These are phyloP conservation scores for Montipora foliosa DNA, from an alignment of 64 coral and sea anemone genomes.

Conservation along the genomic window DNA sequence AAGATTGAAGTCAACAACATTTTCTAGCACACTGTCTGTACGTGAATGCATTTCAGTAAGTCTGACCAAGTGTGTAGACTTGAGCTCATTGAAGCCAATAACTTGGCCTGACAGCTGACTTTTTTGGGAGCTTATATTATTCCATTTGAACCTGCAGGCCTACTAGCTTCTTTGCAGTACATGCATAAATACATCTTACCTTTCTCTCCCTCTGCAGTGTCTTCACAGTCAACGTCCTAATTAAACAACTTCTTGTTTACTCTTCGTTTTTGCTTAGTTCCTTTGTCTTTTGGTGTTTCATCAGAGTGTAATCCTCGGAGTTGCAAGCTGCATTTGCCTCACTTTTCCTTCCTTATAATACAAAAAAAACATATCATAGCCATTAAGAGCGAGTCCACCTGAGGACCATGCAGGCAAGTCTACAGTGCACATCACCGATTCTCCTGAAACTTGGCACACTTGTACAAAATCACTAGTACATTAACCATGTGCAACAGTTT, in stretches of 20 bases:
- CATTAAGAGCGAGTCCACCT: neutral
- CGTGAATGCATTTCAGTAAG: no score
- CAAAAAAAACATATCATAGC: no score
- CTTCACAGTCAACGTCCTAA: neutral
- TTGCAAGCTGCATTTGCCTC: conserved; percentile 60
- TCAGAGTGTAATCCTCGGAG: neutral
- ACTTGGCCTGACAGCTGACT: no score
- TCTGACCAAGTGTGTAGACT: no score
- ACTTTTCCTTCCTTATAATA: conserved; percentile 6
- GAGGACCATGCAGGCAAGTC: neutral
- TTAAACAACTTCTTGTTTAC: conserved; percentile 47
- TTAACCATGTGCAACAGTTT: neutral
- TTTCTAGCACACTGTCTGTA: no score
- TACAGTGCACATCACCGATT: neutral
- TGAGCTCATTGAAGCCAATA: no score
- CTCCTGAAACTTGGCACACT: neutral
- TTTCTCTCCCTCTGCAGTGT: no score
- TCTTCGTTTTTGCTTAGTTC: conserved; percentile 13
- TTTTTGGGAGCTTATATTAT: no score
- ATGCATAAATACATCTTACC: neutral
- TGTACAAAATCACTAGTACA: neutral
- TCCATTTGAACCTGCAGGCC: no score
- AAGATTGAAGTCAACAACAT: no score
- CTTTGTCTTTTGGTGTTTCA: no score
- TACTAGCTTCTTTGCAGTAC: neutral